Conservation (phyloP, 2,888 invertebrate species). For the Pomacea canaliculata region DNA sequence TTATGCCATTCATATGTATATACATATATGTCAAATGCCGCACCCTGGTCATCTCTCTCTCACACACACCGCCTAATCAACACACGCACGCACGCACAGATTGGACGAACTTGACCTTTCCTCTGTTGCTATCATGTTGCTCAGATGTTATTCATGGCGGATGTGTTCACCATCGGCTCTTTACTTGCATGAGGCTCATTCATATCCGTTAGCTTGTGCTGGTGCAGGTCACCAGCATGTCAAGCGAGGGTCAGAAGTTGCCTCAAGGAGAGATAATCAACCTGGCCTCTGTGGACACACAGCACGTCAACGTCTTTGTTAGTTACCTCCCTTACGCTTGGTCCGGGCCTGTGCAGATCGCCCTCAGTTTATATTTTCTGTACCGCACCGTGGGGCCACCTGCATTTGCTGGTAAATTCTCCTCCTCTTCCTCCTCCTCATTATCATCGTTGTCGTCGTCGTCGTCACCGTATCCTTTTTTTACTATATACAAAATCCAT, state of each 20-base stretch:
- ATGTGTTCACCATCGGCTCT: too few species aligned
- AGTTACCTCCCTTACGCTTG: constrained; percentile 22
- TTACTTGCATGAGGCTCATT: too few species aligned
- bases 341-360: constrained; percentile 10
- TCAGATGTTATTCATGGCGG: too few species aligned
- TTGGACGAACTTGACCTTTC: too few species aligned
- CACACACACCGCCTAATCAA: too few species aligned
- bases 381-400: constrained; percentile 24
- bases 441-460: neutral
- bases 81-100: too few species aligned
- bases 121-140: too few species aligned
- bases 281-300: constrained; percentile 25
- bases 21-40: too few species aligned
- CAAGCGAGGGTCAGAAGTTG: constrained; percentile 6
- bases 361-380: constrained; percentile 14
- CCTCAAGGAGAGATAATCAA: constrained; percentile 29
- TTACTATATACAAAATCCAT: neutral
- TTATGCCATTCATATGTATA: too few species aligned
- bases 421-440: too few species aligned
- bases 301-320: constrained; percentile 18
- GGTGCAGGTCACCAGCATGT: neutral
- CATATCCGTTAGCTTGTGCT: too few species aligned
- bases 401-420: constrained; percentile 26
- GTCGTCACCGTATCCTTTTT: neutral
- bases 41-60: too few species aligned